Conservation (phyloP, 2,113 vertebrate genomes). For the Xenopus borealis region DNA sequence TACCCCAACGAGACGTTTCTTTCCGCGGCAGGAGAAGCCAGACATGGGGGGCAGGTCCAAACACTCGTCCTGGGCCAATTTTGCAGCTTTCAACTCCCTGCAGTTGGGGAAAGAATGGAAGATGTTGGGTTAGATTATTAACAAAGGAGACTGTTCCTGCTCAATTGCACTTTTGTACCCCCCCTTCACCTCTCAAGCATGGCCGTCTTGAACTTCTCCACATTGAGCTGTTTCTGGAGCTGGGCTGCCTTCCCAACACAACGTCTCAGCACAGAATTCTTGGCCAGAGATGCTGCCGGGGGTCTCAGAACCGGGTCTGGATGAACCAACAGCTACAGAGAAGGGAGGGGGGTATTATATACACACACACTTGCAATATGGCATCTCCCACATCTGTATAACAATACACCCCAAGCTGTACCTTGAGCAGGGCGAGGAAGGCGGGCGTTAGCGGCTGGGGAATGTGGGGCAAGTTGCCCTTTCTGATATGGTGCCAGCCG, state of each 20-base stretch:
- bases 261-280: conserved; percentile 71
- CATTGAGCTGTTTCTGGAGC: conserved; percentile 80
- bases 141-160: background rate
- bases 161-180: too few relatives aligned
- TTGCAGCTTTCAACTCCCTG: conserved; percentile 84
- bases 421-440: conserved; percentile 78
- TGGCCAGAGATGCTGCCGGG: conserved; percentile 78
- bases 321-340: conserved; percentile 73
- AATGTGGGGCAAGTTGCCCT: conserved; percentile 72
- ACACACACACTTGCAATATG: too few relatives aligned
- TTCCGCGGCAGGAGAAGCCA: conserved; percentile 45
- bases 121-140: too few relatives aligned
- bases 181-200: conserved; percentile 81
- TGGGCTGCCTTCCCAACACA: conserved; percentile 71
- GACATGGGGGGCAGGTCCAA: conserved; percentile 38
- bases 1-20: conserved; percentile 71
- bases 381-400: too few relatives aligned
- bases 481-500: conserved; percentile 77
- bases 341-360: too few relatives aligned
- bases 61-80: conserved; percentile 64
- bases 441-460: conserved; percentile 67
- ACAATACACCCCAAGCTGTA: conserved; percentile 45
- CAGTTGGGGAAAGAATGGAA: background rate
- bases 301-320: conserved; percentile 76
- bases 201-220: conserved; percentile 87